Evolutionary conservation across 2,113 vertebrate species (phyloP), one percentile per base, ranked within the genome.

Genomic region (Peromyscus leucopus): DNA sequence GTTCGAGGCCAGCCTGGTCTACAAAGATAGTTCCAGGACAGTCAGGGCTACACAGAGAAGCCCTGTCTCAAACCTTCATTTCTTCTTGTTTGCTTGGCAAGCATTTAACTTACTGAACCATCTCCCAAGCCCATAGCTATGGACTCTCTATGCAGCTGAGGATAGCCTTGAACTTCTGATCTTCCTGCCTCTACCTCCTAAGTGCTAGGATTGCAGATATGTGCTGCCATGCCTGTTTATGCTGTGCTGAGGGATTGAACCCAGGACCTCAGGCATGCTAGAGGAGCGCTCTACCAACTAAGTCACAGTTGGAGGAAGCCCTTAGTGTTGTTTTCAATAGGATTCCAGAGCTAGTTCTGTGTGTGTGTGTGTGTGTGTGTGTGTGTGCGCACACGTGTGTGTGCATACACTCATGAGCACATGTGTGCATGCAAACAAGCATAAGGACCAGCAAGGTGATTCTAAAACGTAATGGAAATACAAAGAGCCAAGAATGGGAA

Each of bases 351-450:
- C 15, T 42, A 24, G 36, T 15, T 17, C 9, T 24, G 51, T 13
- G 2, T 24, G n/a, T 24, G 3, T 39, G 3, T 42, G 13, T 69
- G 16, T 22, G 0, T 26, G 39, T 7, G 7, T 6, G 3, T 17
- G 7, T 36, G 9, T 1, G 9, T n/a, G n/a, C n/a, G n/a, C n/a
- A n/a, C n/a, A n/a, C n/a, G n/a, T 22, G 3, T 28, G 59, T 24
- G 5, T 0, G 3, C 3, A 3, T 4, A 16, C 3, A n/a, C 11
- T 31, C 63, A 59, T 10, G 11, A 84, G 39, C 83, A 85, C 61
- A 83, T 39, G 36, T 26, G 22, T 83, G 16, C 24, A 4, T 65
- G 59, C 39, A 85, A 17, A 28, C 59, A 85, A 85, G 39, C 46
- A n/a, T 55, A n/a, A 55, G 17, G 22, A 2, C 39, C 7, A 89